Conservation (phyloP, 2,888 invertebrate genomes). For the Automeris io region DNA sequence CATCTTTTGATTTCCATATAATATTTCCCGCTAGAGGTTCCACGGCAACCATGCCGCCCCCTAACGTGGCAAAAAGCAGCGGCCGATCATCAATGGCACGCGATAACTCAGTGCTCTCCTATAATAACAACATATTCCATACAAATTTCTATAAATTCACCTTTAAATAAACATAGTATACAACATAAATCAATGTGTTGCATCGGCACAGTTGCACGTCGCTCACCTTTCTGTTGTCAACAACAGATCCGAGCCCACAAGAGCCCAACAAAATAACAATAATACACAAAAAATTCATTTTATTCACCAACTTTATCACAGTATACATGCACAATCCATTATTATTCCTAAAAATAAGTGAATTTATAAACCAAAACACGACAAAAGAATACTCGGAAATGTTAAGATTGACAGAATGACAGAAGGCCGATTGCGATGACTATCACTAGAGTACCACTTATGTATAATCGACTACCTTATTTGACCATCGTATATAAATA, state of each 20-base stretch:
- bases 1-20: constrained; percentile 94
- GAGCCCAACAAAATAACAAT: constrained; percentile 48
- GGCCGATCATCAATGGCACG: constrained; percentile 82
- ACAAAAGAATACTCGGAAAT: constrained; percentile 21
- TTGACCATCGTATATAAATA: no score
- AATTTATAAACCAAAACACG: constrained; percentile 23
- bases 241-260: constrained; percentile 42
- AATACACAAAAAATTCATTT: constrained; percentile 46
- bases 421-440: not conserved
- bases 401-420: constrained; percentile 13
- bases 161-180: constrained; percentile 14
- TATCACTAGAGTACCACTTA: not conserved
- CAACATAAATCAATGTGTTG: constrained; percentile 28
- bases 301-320: constrained; percentile 14
- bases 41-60: constrained; percentile 94
- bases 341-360: constrained; percentile 22
- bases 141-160: constrained; percentile 12
- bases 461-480: not conserved
- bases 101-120: constrained; percentile 81
- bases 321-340: constrained; percentile 23
- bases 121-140: constrained; percentile 22
- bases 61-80: constrained; percentile 93
- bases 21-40: constrained; percentile 89
- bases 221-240: constrained; percentile 55
- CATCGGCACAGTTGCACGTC: constrained; percentile 30